Evolutionary conservation across 64 coral and sea anemone genomes (phyloP).

Genomic region (Platygyra sinensis): DNA sequence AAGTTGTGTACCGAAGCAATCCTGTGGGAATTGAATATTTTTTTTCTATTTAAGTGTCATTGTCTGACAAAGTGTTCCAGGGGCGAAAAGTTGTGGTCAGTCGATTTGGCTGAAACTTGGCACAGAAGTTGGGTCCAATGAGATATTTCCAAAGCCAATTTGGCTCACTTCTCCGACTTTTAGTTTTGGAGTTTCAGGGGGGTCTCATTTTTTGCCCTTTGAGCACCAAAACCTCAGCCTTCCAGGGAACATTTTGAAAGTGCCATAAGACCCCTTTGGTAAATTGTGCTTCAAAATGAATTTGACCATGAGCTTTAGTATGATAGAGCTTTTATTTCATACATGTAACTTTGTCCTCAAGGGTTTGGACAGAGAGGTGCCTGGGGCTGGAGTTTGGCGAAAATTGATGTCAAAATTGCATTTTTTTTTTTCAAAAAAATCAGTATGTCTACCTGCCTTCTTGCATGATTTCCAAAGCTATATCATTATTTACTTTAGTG

Average conservation of each 20-base stretch:
- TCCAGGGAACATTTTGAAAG: slow-evolving; percentile 4
- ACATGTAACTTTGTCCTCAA: slow-evolving; percentile 44
- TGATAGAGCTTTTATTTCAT: too few species aligned
- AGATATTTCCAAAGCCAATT: too few species aligned
- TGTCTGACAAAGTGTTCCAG: too few species aligned
- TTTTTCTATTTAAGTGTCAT: too few species aligned
- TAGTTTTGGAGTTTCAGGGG: too few species aligned
- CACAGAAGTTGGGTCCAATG: too few species aligned
- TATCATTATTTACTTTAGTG: slow-evolving; percentile 13
- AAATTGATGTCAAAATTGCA: slow-evolving; percentile 1
- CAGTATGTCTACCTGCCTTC: slow-evolving; percentile 14
- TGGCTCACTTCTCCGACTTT: too few species aligned
- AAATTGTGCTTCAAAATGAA: slow-evolving; percentile 24
- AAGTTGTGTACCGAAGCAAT: too few species aligned
- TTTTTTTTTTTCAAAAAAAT: slow-evolving; percentile 44
- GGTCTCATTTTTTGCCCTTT: neutral
- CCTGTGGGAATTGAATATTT: too few species aligned
- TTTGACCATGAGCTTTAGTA: too few species aligned
- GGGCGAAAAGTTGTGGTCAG: slow-evolving; percentile 21
- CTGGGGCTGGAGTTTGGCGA: slow-evolving; percentile 6
- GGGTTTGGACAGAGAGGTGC: neutral
- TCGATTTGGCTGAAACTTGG: slow-evolving; percentile 1
- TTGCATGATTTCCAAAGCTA: slow-evolving; percentile 12
- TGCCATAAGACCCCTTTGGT: slow-evolving; percentile 28
- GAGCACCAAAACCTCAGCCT: slow-evolving; percentile 19